phyloP scores from a whole-genome alignment of 2,888 invertebrate species.

The Dynastes maya region DNA sequence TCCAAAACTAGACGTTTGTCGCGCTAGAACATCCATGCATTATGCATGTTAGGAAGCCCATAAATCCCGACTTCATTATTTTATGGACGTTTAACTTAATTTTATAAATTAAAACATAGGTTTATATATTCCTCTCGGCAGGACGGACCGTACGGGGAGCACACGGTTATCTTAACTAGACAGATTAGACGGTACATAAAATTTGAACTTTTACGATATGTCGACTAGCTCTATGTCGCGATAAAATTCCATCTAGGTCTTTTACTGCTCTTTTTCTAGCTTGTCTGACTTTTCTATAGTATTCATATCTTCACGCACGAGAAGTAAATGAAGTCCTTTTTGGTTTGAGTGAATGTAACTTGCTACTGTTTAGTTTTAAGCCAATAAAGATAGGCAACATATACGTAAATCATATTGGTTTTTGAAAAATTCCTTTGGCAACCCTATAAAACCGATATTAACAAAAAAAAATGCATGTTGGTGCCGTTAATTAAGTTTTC shows the following conservation, averaged over 20 bases:
- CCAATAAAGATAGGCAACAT: too few species aligned
- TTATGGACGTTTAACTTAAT: constrained; percentile 34
- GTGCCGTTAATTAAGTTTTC: too few species aligned
- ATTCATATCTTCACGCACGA: too few species aligned
- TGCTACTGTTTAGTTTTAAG: too few species aligned
- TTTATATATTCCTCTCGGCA: not conserved
- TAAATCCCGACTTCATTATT: constrained; percentile 25
- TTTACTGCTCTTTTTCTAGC: constrained; percentile 4
- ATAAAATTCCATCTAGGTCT: constrained; percentile 39
- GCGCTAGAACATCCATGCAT: not conserved
- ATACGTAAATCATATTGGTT: too few species aligned
- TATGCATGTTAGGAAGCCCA: constrained; percentile 17
- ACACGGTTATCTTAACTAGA: constrained; percentile 46
- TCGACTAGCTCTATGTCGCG: constrained; percentile 21
- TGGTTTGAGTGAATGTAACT: too few species aligned
- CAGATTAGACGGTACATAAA: constrained; percentile 50
- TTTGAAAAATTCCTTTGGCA: too few species aligned
- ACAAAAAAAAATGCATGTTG: too few species aligned
- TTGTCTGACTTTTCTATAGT: too few species aligned
- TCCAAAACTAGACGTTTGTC: constrained; percentile 11
- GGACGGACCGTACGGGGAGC: not conserved
- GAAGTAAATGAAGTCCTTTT: too few species aligned
- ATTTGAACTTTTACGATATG: constrained; percentile 50
- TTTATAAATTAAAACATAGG: constrained; percentile 40
- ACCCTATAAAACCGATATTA: too few species aligned